These are phyloP conservation scores for Pedetes capensis DNA, from an alignment of 2,113 vertebrate genomes.

Conservation along the genomic window DNA sequence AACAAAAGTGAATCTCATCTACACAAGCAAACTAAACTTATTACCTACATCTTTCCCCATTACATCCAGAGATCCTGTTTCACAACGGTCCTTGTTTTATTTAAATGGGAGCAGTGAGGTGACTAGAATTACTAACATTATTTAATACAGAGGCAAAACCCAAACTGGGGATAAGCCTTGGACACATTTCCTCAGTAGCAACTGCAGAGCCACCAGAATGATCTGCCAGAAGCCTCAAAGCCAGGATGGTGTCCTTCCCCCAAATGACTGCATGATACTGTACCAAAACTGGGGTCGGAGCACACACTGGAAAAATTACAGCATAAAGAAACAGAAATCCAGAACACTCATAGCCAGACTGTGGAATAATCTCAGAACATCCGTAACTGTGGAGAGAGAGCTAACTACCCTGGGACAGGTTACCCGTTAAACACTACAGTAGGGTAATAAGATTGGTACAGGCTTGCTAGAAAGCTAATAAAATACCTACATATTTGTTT, in stretches of 20 bases:
- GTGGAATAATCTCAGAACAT: not conserved
- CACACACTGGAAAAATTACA: slow-evolving; percentile 27
- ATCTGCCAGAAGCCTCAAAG: slow-evolving; percentile 66
- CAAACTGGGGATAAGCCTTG: not conserved
- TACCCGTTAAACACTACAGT: not conserved
- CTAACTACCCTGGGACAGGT: not conserved
- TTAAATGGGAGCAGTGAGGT: slow-evolving; percentile 14
- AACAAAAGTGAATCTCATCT: not conserved
- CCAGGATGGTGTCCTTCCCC: slow-evolving; percentile 39
- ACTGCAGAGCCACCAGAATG: slow-evolving; percentile 34
- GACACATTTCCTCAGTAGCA: slow-evolving; percentile 13
- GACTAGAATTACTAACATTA: slow-evolving; percentile 27
- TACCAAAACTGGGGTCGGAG: slow-evolving; percentile 30
- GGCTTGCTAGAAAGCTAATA: slow-evolving; percentile 45
- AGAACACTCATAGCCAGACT: slow-evolving; percentile 18
- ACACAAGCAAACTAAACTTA: not conserved
- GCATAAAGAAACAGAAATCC: slow-evolving; percentile 17
- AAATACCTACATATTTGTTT: slow-evolving; percentile 62
- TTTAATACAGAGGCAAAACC: slow-evolving; percentile 39
- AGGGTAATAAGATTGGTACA: not conserved
- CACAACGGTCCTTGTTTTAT: slow-evolving; percentile 28
- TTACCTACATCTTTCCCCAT: not conserved
- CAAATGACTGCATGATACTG: slow-evolving; percentile 44
- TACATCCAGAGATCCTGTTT: slow-evolving; percentile 32
- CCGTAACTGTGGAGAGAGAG: not conserved